Conservation (phyloP, 2,888 invertebrate genomes). For the Tiliacea citrago region DNA sequence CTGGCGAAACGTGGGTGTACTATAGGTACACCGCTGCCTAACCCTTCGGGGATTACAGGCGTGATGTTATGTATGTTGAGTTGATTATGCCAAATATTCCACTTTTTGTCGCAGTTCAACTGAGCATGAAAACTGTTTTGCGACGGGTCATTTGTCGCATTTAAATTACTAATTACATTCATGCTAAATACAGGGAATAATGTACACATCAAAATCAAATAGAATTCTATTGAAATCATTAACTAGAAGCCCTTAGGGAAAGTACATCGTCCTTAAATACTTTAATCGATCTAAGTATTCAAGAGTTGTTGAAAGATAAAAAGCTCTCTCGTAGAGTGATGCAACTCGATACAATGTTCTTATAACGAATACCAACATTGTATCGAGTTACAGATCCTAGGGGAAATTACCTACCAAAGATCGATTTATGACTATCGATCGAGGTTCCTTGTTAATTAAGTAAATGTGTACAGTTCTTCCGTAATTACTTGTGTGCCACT, state of each 20-base stretch:
- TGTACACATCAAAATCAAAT: slow-evolving; percentile 8
- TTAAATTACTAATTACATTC: background rate
- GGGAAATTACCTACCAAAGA: slow-evolving; percentile 53
- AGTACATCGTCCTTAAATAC: slow-evolving; percentile 17
- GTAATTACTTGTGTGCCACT: slow-evolving; percentile 37
- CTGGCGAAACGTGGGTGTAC: too few species aligned
- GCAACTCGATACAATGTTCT: background rate
- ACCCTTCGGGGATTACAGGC: too few species aligned
- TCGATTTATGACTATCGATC: slow-evolving; percentile 35
- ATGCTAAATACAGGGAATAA: background rate
- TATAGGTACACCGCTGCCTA: too few species aligned
- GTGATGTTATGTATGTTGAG: too few species aligned
- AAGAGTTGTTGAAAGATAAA: slow-evolving; percentile 43
- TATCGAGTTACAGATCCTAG: slow-evolving; percentile 42
- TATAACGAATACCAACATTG: slow-evolving; percentile 30
- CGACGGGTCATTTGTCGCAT: background rate
- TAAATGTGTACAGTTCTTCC: slow-evolving; percentile 28
- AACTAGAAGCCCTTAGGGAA: slow-evolving; percentile 3
- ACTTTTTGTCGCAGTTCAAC: slow-evolving; percentile 11
- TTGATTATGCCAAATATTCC: slow-evolving; percentile 2
- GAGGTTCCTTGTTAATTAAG: slow-evolving; percentile 48
- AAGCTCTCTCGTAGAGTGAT: slow-evolving; percentile 36
- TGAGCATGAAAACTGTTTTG: slow-evolving; percentile 16
- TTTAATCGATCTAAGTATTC: slow-evolving; percentile 37
- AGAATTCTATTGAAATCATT: slow-evolving; percentile 10